Percentiles rank a stretch among this genome's conserved stretches.
Conservation (phyloP, 1,140 invertebrate genomes). For the Drosophila nasuta region DNA sequence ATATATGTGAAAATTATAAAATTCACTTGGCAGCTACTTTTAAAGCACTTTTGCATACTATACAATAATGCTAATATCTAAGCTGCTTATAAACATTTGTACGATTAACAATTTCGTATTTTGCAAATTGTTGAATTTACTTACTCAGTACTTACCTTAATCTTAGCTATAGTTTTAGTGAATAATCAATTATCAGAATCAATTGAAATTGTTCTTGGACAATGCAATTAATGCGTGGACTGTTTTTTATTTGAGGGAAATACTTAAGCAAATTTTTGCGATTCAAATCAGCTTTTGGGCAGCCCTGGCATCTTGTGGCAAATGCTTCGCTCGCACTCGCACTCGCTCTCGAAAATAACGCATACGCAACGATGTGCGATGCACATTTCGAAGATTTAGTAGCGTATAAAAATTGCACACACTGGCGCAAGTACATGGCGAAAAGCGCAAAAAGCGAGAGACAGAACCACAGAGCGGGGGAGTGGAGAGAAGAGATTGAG, state of each 20-base stretch:
- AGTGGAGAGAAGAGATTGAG: conserved; percentile 2
- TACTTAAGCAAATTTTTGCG: background rate
- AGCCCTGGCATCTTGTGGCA: conserved; percentile 25
- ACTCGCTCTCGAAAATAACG: background rate
- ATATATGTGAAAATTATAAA: too few relatives aligned
- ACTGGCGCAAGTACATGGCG: conserved; percentile 23
- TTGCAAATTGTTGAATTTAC: too few relatives aligned
- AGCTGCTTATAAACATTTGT: too few relatives aligned
- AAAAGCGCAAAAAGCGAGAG: background rate
- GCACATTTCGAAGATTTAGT: conserved; percentile 70
- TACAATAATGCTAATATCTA: too few relatives aligned
- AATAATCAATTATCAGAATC: too few relatives aligned
- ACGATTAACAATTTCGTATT: too few relatives aligned
- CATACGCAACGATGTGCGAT: conserved; percentile 44
- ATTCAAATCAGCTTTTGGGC: conserved; percentile 3
- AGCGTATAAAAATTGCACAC: conserved; percentile 65
- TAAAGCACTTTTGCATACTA: too few relatives aligned
- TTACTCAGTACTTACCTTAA: too few relatives aligned
- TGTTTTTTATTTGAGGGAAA: background rate
- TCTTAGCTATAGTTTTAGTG: too few relatives aligned
- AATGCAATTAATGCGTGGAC: background rate
- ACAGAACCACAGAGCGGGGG: background rate
- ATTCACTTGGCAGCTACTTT: too few relatives aligned
- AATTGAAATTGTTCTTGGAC: too few relatives aligned
- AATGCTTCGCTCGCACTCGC: background rate